Percentiles rank a stretch among this genome's conserved stretches.
Conservation (phyloP, 1,140 invertebrate genomes). For the Nephila pilipes region DNA sequence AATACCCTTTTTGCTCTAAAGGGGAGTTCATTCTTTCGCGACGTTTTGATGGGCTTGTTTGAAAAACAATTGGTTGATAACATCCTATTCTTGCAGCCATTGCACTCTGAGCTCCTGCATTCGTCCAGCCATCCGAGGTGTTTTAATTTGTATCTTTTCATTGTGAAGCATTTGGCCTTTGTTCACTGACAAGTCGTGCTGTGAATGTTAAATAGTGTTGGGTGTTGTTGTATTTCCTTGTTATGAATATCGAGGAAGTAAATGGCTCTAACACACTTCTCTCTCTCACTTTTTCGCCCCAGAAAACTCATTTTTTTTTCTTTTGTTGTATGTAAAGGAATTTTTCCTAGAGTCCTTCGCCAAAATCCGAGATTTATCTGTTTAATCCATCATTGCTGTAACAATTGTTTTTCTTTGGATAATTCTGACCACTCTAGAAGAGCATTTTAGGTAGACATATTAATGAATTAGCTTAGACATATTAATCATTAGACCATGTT, state of each 20-base stretch:
- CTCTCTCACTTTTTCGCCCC: neutral
- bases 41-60: neutral
- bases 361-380: no score
- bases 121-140: neutral
- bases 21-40: neutral
- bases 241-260: neutral
- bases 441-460: no score
- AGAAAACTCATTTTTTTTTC: no score
- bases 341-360: no score
- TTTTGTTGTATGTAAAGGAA: no score
- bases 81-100: neutral
- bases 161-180: neutral
- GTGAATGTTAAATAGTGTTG: neutral
- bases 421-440: no score
- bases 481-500: no score
- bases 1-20: neutral
- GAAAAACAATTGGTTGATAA: neutral
- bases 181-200: neutral
- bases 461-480: no score
- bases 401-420: no score
- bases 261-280: neutral
- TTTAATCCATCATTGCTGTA: no score
- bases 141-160: slow-evolving; percentile 5
- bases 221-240: neutral
- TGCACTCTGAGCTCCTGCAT: neutral